Base-by-base conservation (phyloP, 2,888 invertebrate species). In the Epicampocera succincta region DNA sequence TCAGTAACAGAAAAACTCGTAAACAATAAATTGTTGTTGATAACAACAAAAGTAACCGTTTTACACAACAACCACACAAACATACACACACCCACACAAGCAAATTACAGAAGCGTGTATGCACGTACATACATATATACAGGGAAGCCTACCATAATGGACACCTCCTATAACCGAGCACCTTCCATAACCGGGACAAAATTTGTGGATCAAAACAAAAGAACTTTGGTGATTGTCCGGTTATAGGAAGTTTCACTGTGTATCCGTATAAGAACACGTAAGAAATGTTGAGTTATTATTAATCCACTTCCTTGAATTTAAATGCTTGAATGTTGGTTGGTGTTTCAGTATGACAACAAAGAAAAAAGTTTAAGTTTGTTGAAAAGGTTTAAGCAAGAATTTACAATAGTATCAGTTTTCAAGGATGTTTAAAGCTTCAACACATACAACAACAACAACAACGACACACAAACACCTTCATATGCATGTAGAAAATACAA, bases 1-100 rank as follows among this genome's bases (percentile, higher is more conserved):
- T n/a, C 54, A 76, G 76, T 60, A 76, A 69, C 76, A 69, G n/a
- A n/a, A n/a, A n/a, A 76, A 58, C 66, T 75, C 60, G 46, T 76
- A 76, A 76, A 76, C 69, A 69, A 76, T 76, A 63, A 69, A 76
- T 61, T 63, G 44, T 68, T 50, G n/a, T 66, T 48, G n/a, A 5
- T 46, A 54, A 60, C 52, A 52, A 17, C 17, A 42, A 38, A 54
- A 76, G 40, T 33, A 68, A 38, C 19, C 52, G n/a, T 17, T 52
- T 40, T 56, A 61, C 48, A 50, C 17, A 19, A 58, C 11, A 13
- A 42, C 58, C 60, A 25, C 52, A n/a, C n/a, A n/a, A n/a, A n/a
- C n/a, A n/a, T n/a, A n/a, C n/a, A n/a, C n/a, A n/a, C n/a, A n/a
- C n/a, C n/a, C n/a, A 60, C 50, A 66, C 11, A 25, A 61, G 40